These are phyloP conservation scores for Aplochiton taeniatus DNA, from an alignment of 2,797 vertebrate genomes.

Conservation along the genomic window DNA sequence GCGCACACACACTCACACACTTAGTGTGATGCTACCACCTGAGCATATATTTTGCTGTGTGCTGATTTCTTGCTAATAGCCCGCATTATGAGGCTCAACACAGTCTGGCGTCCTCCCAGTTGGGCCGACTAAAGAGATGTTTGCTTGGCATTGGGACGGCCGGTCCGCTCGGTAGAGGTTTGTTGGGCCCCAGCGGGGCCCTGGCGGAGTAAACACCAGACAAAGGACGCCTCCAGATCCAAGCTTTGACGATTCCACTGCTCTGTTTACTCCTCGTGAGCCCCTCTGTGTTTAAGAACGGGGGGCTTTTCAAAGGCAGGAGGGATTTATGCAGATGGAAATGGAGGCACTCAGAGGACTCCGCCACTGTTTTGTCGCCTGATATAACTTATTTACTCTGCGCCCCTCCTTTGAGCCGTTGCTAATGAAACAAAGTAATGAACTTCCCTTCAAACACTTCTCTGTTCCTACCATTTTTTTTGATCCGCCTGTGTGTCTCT, in stretches of 20 bases:
- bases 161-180: not conserved
- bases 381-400: not conserved
- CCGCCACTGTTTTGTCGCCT: not conserved
- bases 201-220: not conserved
- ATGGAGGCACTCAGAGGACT: not conserved
- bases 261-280: not conserved
- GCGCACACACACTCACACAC: slow-evolving; percentile 4
- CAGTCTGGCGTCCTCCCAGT: too few species aligned
- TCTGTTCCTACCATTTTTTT: too few species aligned
- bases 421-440: too few species aligned
- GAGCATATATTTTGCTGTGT: too few species aligned
- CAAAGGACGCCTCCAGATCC: not conserved
- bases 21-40: not conserved
- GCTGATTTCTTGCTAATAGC: too few species aligned
- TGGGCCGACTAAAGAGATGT: not conserved
- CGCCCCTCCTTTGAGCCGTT: not conserved
- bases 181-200: not conserved
- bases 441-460: too few species aligned
- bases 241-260: not conserved
- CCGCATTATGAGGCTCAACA: too few species aligned
- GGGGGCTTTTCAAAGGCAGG: not conserved
- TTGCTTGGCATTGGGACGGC: not conserved
- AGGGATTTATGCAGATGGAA: not conserved
- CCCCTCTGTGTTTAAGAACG: not conserved
- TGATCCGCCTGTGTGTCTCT: too few species aligned